phyloP scores from a whole-genome alignment of 2,888 invertebrate species.

The Cheilosia grossa region DNA sequence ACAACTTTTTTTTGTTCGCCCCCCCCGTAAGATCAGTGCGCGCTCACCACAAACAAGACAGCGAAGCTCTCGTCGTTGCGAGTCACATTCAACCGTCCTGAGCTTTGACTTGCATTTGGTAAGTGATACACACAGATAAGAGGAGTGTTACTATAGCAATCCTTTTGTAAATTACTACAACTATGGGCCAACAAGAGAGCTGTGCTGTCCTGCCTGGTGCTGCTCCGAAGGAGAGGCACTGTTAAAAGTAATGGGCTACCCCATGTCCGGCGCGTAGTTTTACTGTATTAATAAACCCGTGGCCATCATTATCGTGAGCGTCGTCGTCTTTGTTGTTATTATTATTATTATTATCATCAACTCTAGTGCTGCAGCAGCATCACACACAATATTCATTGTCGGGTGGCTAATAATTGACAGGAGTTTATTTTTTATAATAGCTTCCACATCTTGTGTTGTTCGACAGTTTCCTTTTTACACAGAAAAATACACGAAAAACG shows the following conservation, averaged over 20 bases:
- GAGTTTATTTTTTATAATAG: slow-evolving; percentile 47
- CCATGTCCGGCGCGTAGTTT: slow-evolving; percentile 4
- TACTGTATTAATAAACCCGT: slow-evolving; percentile 48
- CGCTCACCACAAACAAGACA: neutral
- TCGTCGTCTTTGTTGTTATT: slow-evolving; percentile 41
- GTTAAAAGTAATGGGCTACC: slow-evolving; percentile 58
- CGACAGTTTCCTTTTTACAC: slow-evolving; percentile 2
- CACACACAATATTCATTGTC: slow-evolving; percentile 19
- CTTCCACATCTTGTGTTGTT: slow-evolving; percentile 18
- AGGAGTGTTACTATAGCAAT: slow-evolving; percentile 6
- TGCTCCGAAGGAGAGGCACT: slow-evolving; percentile 36
- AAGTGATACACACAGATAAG: slow-evolving; percentile 33
- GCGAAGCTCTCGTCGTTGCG: slow-evolving; percentile 37
- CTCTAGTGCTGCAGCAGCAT: slow-evolving; percentile 26
- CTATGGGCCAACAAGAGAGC: slow-evolving; percentile 21
- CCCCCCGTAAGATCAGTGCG: slow-evolving; percentile 26
- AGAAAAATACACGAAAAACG: slow-evolving; percentile 8
- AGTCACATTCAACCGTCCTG: slow-evolving; percentile 38
- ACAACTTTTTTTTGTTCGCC: neutral
- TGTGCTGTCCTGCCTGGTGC: slow-evolving; percentile 18
- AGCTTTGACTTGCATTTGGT: slow-evolving; percentile 55
- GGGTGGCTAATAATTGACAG: slow-evolving; percentile 44
- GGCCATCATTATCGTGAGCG: slow-evolving; percentile 49
- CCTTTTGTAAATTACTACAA: slow-evolving; percentile 31
- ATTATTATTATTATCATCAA: slow-evolving; percentile 49